A percentile compares a stretch with the other conserved stretches of the same genome.
phyloP scores from a whole-genome alignment of 2,888 invertebrate species.

The Dicroscelio sp. region DNA sequence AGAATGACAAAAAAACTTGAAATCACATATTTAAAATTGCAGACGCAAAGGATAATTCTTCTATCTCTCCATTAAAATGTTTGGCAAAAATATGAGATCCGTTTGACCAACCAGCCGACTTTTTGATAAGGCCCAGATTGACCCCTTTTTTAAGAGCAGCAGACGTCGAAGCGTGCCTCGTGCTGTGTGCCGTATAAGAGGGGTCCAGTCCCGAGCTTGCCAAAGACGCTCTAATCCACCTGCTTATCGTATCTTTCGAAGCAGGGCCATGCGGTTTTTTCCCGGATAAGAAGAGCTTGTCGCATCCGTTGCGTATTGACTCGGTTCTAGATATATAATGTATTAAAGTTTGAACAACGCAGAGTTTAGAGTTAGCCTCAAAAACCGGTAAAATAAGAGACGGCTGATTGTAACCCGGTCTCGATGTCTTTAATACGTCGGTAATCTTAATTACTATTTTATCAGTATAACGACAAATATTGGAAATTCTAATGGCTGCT shows the following conservation, averaged over 20 bases:
- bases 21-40: too few species aligned
- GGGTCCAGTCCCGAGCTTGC: background rate
- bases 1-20: too few species aligned
- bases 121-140: background rate
- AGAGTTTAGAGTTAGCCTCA: conserved; percentile 28
- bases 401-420: conserved; percentile 28
- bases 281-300: background rate
- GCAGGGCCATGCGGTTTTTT: background rate
- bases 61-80: background rate
- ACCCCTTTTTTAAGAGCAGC: background rate
- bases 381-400: conserved; percentile 6
- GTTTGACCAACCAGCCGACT: background rate
- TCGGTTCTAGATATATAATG: background rate
- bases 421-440: conserved; percentile 27
- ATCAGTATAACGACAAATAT: background rate
- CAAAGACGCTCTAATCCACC: background rate
- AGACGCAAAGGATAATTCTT: background rate
- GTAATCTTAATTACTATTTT: conserved; percentile 10
- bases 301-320: background rate
- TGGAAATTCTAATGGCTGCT: conserved; percentile 21
- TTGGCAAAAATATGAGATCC: background rate
- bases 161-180: background rate
- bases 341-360: conserved; percentile 34
- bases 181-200: background rate
- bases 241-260: background rate